Base-by-base conservation (phyloP, 2,888 invertebrate genomes). In the Malthinus flaveolus region DNA sequence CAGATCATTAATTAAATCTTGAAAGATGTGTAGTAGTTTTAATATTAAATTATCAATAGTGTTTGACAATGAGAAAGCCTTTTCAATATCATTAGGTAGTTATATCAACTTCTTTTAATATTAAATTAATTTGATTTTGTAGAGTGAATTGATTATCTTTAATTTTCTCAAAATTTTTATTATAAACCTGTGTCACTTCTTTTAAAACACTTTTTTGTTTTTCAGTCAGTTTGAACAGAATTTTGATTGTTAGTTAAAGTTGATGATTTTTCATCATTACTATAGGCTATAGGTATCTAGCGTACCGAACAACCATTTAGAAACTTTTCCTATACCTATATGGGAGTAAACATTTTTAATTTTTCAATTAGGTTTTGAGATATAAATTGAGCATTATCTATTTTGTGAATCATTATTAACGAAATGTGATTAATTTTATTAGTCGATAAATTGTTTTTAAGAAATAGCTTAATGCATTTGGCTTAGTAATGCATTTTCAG, bases 291-390 rank as follows among this genome's bases (percentile, higher is more conserved):
- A 50, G 8, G 57, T 13, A 15, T 61, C 61, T 37, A 61, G 15
- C 7, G 46, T 58, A 23, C 54, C 58, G 9, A 54, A 54, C n/a
- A 61, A 36, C 45, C 50, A 61, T 47, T 61, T 54, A 32, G 35
- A 15, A 10, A 54, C 12, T 37, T 33, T 61, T 1, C 61, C 54
- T 1, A 57, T 36, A 3, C 49, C 46, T 37, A 3, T 35, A 37
- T 37, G 9, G 15, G 32, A 12, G 8, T 39, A 10, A 11, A 39
- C 8, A 2, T 39, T 39, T 39, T 10, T 11, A 39, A 39, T 39
- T 7, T 39, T 10, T 9, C 12, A 11, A 39, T 10, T 10, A 35
- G 35, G 10, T 35, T 3, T 10, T 5, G 35, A 10, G 35, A 4
- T 3, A 10, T 3, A 4, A 35, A 35, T 10, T 4, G 5, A 3